Conservation (phyloP, 2,113 vertebrate genomes). For the Menura novaehollandiae region DNA sequence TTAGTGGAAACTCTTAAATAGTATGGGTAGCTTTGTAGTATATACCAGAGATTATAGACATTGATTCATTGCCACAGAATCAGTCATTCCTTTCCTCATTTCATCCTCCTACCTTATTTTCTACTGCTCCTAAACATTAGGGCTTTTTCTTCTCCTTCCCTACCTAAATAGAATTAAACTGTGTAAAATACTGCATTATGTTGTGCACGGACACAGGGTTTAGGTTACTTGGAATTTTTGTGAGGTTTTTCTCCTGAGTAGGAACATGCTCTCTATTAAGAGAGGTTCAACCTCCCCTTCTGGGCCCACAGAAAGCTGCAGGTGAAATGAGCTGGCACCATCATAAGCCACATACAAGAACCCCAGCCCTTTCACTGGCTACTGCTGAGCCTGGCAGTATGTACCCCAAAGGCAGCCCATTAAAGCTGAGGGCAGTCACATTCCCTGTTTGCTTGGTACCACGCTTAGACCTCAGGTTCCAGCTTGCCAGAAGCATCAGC, state of each 20-base stretch:
- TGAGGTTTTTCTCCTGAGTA: neutral
- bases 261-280: neutral
- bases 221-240: neutral
- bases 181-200: neutral
- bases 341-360: neutral
- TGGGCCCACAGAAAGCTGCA: neutral
- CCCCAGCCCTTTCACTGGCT: neutral
- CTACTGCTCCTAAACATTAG: neutral
- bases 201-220: accelerated
- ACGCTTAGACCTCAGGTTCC: neutral
- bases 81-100: neutral
- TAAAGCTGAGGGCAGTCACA: neutral
- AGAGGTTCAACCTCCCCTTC: neutral
- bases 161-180: neutral
- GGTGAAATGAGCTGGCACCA: neutral
- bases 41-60: neutral
- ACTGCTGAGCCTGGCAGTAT: neutral
- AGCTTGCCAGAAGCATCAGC: neutral
- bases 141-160: neutral
- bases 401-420: neutral
- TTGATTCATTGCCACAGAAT: neutral
- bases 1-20: neutral
- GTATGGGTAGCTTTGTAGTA: neutral
- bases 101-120: neutral
- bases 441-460: neutral